A percentile compares a stretch with the other conserved stretches of the same genome.
These are phyloP conservation scores for Stramonita haemastoma DNA, from an alignment of 2,888 invertebrate species.

Conservation along the genomic window DNA sequence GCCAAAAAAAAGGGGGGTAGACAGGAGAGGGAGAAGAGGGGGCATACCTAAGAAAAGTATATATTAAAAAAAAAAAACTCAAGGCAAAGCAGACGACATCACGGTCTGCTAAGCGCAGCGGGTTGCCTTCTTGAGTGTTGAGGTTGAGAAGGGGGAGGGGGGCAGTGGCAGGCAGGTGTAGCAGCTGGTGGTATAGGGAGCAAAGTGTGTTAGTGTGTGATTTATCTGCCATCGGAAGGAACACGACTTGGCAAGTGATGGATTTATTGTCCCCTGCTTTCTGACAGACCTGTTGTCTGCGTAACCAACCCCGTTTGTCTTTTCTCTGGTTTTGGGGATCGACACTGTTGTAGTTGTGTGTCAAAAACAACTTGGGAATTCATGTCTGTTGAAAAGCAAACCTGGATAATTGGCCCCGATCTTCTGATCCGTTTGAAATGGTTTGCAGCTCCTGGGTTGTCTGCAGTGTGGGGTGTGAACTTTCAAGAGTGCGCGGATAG, in stretches of 20 bases:
- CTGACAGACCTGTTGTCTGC: neutral
- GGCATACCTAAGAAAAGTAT: neutral
- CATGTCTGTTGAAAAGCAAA: too few species aligned
- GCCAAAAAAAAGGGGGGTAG: too few species aligned
- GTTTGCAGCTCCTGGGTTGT: too few species aligned
- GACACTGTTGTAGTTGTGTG: neutral
- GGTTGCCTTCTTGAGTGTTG: neutral
- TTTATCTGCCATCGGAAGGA: neutral
- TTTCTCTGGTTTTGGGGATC: neutral
- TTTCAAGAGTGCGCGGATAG: too few species aligned
- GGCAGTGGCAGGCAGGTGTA: neutral
- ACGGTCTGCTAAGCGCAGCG: slow-evolving; percentile 12
- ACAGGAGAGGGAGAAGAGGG: neutral
- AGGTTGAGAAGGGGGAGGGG: neutral
- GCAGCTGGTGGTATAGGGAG: neutral
- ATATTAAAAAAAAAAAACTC: too few species aligned
- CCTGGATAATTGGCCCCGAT: too few species aligned
- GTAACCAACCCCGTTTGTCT: neutral
- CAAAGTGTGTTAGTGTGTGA: neutral
- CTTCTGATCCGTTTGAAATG: too few species aligned
- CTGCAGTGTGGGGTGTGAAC: too few species aligned
- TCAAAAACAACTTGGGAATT: too few species aligned
- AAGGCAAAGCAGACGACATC: neutral
- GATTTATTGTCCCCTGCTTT: neutral
- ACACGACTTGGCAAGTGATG: neutral